Evolutionary conservation across 2,888 invertebrate species (phyloP).

Genomic region (Dascillus cervinus): DNA sequence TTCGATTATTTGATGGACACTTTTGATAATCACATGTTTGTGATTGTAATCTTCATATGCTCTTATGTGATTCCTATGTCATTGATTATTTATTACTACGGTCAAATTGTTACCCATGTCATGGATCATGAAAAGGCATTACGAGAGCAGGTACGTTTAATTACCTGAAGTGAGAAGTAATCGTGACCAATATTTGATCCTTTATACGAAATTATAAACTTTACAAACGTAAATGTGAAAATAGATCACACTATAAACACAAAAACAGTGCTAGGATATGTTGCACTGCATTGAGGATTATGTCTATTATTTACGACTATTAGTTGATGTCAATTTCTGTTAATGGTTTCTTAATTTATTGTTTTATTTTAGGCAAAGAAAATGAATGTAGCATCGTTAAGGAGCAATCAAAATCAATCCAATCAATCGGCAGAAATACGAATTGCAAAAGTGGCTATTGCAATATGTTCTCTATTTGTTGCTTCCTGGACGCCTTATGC

Average conservation of each 20-base stretch:
- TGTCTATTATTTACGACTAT: conserved; percentile 1
- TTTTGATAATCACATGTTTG: conserved; percentile 71
- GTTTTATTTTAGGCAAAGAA: conserved; percentile 64
- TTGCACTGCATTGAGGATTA: conserved; percentile 3
- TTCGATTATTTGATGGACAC: conserved; percentile 77
- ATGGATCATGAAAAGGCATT: conserved; percentile 78
- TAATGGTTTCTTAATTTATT: conserved; percentile 2
- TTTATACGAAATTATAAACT: too few relatives aligned
- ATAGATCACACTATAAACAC: too few relatives aligned
- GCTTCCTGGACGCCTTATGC: conserved; percentile 90
- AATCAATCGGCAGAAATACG: conserved; percentile 70
- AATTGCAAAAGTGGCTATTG: conserved; percentile 83
- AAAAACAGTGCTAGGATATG: too few relatives aligned
- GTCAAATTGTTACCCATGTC: conserved; percentile 82
- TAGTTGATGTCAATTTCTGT: conserved; percentile 1
- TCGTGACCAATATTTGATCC: too few relatives aligned
- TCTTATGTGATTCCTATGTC: conserved; percentile 71
- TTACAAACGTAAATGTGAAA: too few relatives aligned
- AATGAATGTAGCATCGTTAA: conserved; percentile 82
- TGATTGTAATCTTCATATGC: conserved; percentile 66
- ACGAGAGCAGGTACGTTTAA: conserved; percentile 42
- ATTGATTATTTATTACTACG: conserved; percentile 75
- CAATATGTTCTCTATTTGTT: conserved; percentile 77
- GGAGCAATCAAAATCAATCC: conserved; percentile 60
- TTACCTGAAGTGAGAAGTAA: neutral